A percentile compares a stretch with the other conserved stretches of the same genome.
Conservation (phyloP, 2,797 vertebrate genomes). For the Schizopygopsis malacanthus region DNA sequence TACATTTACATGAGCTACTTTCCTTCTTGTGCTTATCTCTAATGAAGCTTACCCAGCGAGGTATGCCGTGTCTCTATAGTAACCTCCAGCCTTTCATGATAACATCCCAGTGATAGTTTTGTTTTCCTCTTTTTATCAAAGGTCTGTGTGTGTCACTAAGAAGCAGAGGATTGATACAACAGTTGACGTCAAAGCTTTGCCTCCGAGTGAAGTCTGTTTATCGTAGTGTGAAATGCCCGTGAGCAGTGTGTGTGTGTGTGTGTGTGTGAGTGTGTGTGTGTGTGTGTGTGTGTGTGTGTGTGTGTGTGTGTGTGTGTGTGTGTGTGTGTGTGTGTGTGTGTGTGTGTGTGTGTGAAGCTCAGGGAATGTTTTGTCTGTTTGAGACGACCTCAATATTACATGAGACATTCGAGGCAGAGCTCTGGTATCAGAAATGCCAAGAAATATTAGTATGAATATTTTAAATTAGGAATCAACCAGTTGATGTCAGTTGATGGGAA, state of each 20-base stretch:
- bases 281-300: background rate
- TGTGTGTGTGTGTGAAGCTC: conserved; percentile 48
- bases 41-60: conserved; percentile 8
- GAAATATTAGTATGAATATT: conserved; percentile 15
- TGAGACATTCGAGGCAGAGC: conserved; percentile 25
- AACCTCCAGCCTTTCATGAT: conserved; percentile 58
- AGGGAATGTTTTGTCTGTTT: conserved; percentile 60
- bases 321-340: background rate
- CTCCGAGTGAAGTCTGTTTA: conserved; percentile 71
- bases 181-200: conserved; percentile 72
- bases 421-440: background rate
- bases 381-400: conserved; percentile 58
- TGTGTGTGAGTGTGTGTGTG: background rate
- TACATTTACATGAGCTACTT: conserved; percentile 31
- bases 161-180: conserved; percentile 64
- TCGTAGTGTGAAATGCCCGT: conserved; percentile 62
- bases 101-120: conserved; percentile 33
- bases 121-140: conserved; percentile 45
- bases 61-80: conserved; percentile 65
- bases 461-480: background rate
- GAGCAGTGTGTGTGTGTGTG: background rate
- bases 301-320: too few relatives aligned
- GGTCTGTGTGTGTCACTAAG: conserved; percentile 63
- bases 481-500: too few relatives aligned
- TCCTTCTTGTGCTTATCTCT: conserved; percentile 18